phyloP scores from a whole-genome alignment of 2,888 invertebrate genomes.

The Caenorhabditis panamensis region DNA sequence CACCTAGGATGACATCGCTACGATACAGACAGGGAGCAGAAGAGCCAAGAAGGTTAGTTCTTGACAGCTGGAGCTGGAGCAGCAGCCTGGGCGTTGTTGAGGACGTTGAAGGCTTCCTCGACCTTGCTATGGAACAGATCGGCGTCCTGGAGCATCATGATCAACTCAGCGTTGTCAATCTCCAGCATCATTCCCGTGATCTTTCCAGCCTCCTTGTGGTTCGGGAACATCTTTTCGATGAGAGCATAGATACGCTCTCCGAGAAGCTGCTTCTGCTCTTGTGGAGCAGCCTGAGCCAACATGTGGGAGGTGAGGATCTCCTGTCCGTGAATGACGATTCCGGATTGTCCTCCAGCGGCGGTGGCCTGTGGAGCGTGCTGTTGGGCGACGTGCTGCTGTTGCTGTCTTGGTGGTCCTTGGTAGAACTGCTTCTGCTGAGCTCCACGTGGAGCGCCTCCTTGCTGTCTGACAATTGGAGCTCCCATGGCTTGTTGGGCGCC shows the following conservation, averaged over 20 bases:
- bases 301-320: conserved; percentile 96
- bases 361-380: conserved; percentile 47
- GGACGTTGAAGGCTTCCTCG: conserved; percentile 62
- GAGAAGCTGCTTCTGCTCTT: conserved; percentile 99
- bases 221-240: conserved; percentile 71
- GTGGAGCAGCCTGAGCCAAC: conserved; percentile 94
- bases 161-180: conserved; percentile 77
- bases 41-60: conserved; percentile 1
- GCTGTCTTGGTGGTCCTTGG: conserved; percentile 50
- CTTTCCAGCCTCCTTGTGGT: conserved; percentile 74
- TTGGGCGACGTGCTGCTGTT: conserved; percentile 47
- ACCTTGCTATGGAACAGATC: conserved; percentile 75
- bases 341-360: conserved; percentile 45
- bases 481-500: conserved; percentile 27
- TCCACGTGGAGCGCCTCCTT: conserved; percentile 41
- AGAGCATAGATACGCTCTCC: conserved; percentile 98
- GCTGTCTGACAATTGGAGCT: conserved; percentile 33
- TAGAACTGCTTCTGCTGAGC: conserved; percentile 34
- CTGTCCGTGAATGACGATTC: conserved; percentile 85
- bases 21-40: not conserved
- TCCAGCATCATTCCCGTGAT: conserved; percentile 80
- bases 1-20: not conserved
- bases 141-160: conserved; percentile 77
- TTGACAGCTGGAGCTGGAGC: conserved; percentile 8
- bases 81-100: conserved; percentile 30